These are phyloP conservation scores for Triplophysa dalaica DNA, from an alignment of 2,113 vertebrate genomes.

Conservation along the genomic window DNA sequence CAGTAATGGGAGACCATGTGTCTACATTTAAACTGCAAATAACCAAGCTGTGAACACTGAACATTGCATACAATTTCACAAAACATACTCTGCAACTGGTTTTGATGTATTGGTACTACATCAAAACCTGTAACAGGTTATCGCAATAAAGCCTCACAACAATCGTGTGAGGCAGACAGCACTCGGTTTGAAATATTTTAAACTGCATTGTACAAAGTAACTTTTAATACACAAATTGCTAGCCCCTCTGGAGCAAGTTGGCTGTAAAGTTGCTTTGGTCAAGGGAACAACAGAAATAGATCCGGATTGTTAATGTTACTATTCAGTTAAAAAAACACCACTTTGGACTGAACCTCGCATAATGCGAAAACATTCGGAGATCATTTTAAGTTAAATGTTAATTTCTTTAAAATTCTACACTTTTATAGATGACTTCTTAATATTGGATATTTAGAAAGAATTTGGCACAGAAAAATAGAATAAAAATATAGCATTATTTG, in stretches of 20 bases:
- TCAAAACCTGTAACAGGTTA: conserved; percentile 17
- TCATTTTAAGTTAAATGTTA: not conserved
- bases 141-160: conserved; percentile 7
- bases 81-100: conserved; percentile 30
- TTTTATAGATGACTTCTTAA: conserved; percentile 50
- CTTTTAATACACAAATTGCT: conserved; percentile 13
- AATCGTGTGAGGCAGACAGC: conserved; percentile 26
- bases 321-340: not conserved
- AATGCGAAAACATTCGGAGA: not conserved
- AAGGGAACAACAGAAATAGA: conserved; percentile 14
- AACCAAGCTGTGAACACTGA: conserved; percentile 60
- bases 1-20: conserved; percentile 61
- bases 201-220: conserved; percentile 16
- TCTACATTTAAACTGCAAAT: conserved; percentile 61
- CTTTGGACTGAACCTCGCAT: conserved; percentile 12
- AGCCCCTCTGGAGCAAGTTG: not conserved
- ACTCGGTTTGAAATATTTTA: conserved; percentile 26
- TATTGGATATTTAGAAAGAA: conserved; percentile 45
- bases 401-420: conserved; percentile 27
- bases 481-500: conserved; percentile 59
- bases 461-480: conserved; percentile 60
- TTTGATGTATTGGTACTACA: conserved; percentile 17
- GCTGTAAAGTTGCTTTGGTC: conserved; percentile 10
- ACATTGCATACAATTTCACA: conserved; percentile 47
- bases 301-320: conserved; percentile 2